Evolutionary conservation across 2,113 vertebrate genomes (phyloP).

Genomic region (Phalacrocorax carbo): DNA sequence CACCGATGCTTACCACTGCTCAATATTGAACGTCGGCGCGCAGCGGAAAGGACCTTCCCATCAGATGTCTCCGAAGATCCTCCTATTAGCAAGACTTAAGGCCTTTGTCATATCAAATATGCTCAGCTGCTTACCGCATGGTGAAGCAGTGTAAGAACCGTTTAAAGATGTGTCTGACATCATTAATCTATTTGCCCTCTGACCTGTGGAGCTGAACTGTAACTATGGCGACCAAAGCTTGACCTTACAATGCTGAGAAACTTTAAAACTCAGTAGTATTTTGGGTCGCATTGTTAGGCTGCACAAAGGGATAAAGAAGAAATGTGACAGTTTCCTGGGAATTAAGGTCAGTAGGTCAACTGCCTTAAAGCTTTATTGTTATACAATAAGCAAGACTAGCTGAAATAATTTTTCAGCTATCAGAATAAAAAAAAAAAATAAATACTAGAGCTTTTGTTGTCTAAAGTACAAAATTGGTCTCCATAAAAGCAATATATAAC

Average conservation of each 20-base stretch:
- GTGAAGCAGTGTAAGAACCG: slow-evolving; percentile 69
- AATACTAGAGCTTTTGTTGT: not conserved
- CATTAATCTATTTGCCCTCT: slow-evolving; percentile 83
- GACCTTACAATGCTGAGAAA: slow-evolving; percentile 79
- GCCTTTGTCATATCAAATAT: slow-evolving; percentile 77
- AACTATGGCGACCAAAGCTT: slow-evolving; percentile 78
- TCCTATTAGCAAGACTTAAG: slow-evolving; percentile 69
- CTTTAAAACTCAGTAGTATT: slow-evolving; percentile 73
- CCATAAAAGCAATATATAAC: not conserved
- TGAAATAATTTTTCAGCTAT: slow-evolving; percentile 69
- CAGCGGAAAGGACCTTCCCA: slow-evolving; percentile 52
- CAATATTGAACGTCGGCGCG: not conserved
- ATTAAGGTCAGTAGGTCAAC: slow-evolving; percentile 82
- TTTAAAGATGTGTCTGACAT: slow-evolving; percentile 84
- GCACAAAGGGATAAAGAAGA: slow-evolving; percentile 79
- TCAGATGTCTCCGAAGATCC: slow-evolving; percentile 38
- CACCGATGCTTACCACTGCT: not conserved
- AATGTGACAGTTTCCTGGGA: slow-evolving; percentile 83
- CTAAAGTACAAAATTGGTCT: slow-evolving; percentile 33
- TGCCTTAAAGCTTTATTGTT: slow-evolving; percentile 76
- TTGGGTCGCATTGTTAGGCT: slow-evolving; percentile 75
- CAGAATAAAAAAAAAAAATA: not conserved
- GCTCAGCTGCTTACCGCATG: slow-evolving; percentile 75
- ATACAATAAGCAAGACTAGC: slow-evolving; percentile 69
- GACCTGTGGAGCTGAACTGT: slow-evolving; percentile 74